These are phyloP conservation scores for Synanthedon vespiformis DNA, from an alignment of 2,888 invertebrate species.

Conservation along the genomic window DNA sequence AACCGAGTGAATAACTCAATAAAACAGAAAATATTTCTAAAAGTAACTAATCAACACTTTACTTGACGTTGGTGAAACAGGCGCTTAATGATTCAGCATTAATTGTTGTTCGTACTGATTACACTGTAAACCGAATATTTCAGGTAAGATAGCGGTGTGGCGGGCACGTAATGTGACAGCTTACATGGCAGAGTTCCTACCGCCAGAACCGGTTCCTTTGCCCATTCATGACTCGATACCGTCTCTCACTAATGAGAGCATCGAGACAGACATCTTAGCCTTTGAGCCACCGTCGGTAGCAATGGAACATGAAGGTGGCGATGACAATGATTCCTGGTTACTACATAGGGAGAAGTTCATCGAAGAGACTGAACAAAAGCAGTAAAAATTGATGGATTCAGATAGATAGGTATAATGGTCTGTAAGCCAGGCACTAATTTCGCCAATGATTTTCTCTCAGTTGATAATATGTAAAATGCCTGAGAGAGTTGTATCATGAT, in stretches of 20 bases:
- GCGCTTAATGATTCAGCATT: no score
- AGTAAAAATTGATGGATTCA: constrained; percentile 5
- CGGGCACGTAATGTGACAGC: constrained; percentile 75
- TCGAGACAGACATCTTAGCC: constrained; percentile 45
- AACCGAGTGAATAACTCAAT: no score
- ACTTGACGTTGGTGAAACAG: no score
- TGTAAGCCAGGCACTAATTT: no score
- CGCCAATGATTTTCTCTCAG: no score
- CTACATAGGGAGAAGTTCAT: constrained; percentile 52
- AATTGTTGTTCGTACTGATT: no score
- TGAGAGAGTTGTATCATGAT: no score
- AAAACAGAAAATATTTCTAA: no score
- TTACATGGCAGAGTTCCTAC: constrained; percentile 77
- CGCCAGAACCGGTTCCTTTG: constrained; percentile 76
- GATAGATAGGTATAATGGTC: no score
- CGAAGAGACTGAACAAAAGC: constrained; percentile 40
- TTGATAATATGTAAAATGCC: no score
- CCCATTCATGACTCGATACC: constrained; percentile 74
- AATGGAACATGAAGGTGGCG: constrained; percentile 41
- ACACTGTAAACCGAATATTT: constrained; percentile 1
- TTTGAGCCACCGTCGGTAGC: constrained; percentile 43
- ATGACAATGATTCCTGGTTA: constrained; percentile 56
- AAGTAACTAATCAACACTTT: no score
- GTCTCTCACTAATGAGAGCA: constrained; percentile 52
- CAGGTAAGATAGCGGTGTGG: constrained; percentile 73